Conservation (phyloP, 2,113 vertebrate species). For the Spizaetus ornatus region DNA sequence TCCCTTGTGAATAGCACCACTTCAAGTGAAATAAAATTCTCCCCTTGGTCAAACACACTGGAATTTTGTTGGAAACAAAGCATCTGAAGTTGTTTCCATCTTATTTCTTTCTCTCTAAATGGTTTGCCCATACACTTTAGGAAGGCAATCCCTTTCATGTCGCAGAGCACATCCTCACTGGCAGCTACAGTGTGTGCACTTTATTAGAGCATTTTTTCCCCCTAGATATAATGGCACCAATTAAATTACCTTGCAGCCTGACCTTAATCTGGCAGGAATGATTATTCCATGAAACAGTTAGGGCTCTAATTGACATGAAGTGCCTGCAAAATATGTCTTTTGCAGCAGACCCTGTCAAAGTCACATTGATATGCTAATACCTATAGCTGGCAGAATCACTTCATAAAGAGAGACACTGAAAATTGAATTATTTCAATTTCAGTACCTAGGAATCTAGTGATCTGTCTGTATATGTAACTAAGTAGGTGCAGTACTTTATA, state of each 20-base stretch:
- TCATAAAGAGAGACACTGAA: slow-evolving; percentile 82
- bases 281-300: slow-evolving; percentile 85
- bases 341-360: slow-evolving; percentile 82
- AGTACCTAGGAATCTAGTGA: slow-evolving; percentile 83
- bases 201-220: slow-evolving; percentile 77
- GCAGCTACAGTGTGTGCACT: slow-evolving; percentile 72
- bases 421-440: slow-evolving; percentile 88
- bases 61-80: slow-evolving; percentile 52
- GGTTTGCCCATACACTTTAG: slow-evolving; percentile 29
- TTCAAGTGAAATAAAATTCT: slow-evolving; percentile 46
- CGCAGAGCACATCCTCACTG: slow-evolving; percentile 66
- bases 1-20: background rate
- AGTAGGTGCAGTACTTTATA: slow-evolving; percentile 80
- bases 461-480: slow-evolving; percentile 81
- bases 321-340: slow-evolving; percentile 85
- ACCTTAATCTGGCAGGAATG: slow-evolving; percentile 85
- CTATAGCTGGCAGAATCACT: slow-evolving; percentile 81
- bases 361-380: slow-evolving; percentile 87
- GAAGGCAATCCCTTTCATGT: slow-evolving; percentile 70
- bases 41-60: slow-evolving; percentile 30
- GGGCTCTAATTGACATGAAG: slow-evolving; percentile 85
- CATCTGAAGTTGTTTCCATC: slow-evolving; percentile 38
- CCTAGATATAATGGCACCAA: slow-evolving; percentile 83
- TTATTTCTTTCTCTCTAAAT: slow-evolving; percentile 56
- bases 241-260: slow-evolving; percentile 84